Evolutionary conservation across 2,888 invertebrate genomes (phyloP).

Genomic region (Ferrisia virgata): DNA sequence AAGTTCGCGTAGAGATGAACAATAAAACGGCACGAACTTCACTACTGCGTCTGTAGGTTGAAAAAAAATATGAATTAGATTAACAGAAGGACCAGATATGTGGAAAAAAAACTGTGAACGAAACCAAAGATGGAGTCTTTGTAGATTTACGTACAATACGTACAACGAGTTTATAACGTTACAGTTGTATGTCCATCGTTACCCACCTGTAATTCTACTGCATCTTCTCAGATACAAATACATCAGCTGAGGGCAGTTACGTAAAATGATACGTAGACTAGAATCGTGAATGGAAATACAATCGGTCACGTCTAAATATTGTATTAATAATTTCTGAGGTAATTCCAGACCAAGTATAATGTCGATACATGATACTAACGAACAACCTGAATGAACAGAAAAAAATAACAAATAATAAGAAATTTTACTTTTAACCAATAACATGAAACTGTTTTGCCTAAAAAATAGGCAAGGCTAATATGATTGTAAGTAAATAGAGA

Average conservation of each 20-base stretch:
- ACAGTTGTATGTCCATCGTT: conserved; percentile 46
- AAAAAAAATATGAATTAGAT: conserved; percentile 29
- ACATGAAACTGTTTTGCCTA: too few relatives aligned
- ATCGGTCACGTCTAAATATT: conserved; percentile 87
- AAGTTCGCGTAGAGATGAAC: conserved; percentile 76
- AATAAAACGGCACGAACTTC: conserved; percentile 88
- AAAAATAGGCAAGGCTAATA: too few relatives aligned
- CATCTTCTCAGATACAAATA: conserved; percentile 86
- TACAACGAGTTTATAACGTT: neutral
- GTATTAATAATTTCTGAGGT: conserved; percentile 68
- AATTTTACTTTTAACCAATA: too few relatives aligned
- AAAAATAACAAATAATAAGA: neutral
- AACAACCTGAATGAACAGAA: conserved; percentile 60
- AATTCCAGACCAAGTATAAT: conserved; percentile 59
- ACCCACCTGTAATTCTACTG: conserved; percentile 80
- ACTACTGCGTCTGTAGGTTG: conserved; percentile 72
- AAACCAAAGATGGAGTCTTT: neutral
- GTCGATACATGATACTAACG: conserved; percentile 74
- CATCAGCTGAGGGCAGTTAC: conserved; percentile 81
- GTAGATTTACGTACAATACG: neutral
- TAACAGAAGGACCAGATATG: neutral
- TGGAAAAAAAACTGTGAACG: neutral
- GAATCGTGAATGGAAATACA: conserved; percentile 80
- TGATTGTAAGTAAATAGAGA: too few relatives aligned
- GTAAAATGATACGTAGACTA: conserved; percentile 76